A percentile compares a stretch with the other conserved stretches of the same genome.
phyloP scores from a whole-genome alignment of 2,113 vertebrate species.

The Carassius gibelio region DNA sequence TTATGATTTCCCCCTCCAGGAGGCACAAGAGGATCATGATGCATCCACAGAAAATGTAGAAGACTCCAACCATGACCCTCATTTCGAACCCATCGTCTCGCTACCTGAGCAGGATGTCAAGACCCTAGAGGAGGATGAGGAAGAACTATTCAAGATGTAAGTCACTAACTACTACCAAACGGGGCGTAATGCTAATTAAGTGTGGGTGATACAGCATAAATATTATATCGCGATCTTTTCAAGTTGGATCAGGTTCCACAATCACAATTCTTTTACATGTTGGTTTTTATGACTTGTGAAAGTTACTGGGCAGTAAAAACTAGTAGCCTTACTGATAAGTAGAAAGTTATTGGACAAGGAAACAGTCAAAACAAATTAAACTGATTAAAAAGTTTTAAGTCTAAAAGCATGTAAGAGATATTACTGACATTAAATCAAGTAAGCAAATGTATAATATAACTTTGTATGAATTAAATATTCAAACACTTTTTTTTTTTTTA shows the following conservation, averaged over 20 bases:
- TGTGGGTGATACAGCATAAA: neutral
- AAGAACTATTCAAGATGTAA: conserved; percentile 97
- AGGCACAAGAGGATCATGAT: conserved; percentile 87
- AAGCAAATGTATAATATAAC: no score
- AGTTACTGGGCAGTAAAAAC: neutral
- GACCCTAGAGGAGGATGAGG: conserved; percentile 97
- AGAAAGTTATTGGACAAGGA: no score
- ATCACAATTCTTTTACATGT: neutral
- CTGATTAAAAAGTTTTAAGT: no score
- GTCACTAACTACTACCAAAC: conserved; percentile 4
- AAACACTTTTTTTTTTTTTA: no score
- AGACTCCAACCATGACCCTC: conserved; percentile 94
- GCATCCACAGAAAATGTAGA: conserved; percentile 84
- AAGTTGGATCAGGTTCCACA: neutral
- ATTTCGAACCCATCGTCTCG: conserved; percentile 96
- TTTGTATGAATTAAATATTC: no score
- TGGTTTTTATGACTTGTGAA: neutral
- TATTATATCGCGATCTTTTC: neutral
- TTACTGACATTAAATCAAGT: no score
- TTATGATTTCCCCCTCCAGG: conserved; percentile 69
- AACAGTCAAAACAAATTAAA: no score
- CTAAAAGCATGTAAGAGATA: no score
- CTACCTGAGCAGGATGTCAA: conserved; percentile 98
- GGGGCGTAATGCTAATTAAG: no score
- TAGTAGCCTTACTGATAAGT: no score